phyloP scores from a whole-genome alignment of 2,797 vertebrate species.

The Bryconaethiops microstoma region DNA sequence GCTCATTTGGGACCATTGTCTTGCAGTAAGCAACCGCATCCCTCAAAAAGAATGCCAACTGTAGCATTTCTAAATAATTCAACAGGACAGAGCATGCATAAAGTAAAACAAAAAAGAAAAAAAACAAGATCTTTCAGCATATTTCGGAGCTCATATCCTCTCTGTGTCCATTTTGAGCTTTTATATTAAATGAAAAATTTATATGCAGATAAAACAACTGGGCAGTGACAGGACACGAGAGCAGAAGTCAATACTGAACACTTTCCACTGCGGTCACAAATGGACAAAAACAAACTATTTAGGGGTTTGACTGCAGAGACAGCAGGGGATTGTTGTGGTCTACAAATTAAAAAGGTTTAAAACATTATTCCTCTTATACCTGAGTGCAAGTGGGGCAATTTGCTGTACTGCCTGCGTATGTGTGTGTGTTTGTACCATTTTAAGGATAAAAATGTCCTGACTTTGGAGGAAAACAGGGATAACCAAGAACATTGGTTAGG shows the following conservation, averaged over 20 bases:
- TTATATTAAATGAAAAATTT: conserved; percentile 73
- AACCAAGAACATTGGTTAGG: no score
- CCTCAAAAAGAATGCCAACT: conserved; percentile 68
- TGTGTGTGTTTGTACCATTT: no score
- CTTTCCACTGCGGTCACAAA: conserved; percentile 17
- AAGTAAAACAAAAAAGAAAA: conserved; percentile 28
- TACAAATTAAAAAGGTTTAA: conserved; percentile 67
- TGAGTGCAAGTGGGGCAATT: background rate
- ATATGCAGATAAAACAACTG: conserved; percentile 66
- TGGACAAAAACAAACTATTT: conserved; percentile 36
- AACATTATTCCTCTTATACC: conserved; percentile 10
- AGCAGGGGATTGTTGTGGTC: background rate
- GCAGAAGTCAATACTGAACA: conserved; percentile 40
- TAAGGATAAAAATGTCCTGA: no score
- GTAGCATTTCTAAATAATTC: conserved; percentile 76
- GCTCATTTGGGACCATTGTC: conserved; percentile 68
- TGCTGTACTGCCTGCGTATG: no score
- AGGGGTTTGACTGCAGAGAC: conserved; percentile 36
- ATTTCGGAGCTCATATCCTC: conserved; percentile 63
- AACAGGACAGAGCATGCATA: conserved; percentile 55
- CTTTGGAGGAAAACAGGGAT: no score
- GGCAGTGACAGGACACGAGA: conserved; percentile 34
- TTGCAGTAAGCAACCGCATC: conserved; percentile 58
- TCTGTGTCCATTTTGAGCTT: conserved; percentile 63
- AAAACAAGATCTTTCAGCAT: conserved; percentile 53